Percentiles rank a stretch among this genome's conserved stretches.
phyloP scores from a whole-genome alignment of 2,888 invertebrate genomes.

The Archips crataeganus region DNA sequence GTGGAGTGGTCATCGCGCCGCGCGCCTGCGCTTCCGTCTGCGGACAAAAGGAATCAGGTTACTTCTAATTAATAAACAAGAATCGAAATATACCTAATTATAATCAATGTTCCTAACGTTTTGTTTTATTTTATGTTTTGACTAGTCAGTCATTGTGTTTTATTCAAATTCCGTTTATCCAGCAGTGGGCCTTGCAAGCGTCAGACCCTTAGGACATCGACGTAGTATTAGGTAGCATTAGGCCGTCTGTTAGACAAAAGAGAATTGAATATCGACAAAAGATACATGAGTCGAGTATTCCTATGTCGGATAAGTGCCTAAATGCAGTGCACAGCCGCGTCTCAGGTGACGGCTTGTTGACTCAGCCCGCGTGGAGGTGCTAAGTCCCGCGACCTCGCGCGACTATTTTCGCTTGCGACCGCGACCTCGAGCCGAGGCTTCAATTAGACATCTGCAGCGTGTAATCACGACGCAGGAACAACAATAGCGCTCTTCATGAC shows the following conservation, averaged over 20 bases:
- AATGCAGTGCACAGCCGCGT: neutral
- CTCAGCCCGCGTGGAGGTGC: neutral
- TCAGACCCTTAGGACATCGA: no score
- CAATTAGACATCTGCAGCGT: neutral
- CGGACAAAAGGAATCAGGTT: constrained; percentile 23
- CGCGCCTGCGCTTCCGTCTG: constrained; percentile 51
- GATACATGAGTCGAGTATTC: neutral
- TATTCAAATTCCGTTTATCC: no score
- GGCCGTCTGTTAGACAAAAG: no score
- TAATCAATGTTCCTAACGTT: no score
- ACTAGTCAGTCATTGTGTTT: no score
- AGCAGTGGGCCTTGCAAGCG: no score
- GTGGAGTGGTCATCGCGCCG: constrained; percentile 58
- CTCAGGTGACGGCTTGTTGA: neutral
- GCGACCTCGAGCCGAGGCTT: constrained; percentile 5
- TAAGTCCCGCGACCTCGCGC: neutral
- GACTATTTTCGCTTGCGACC: neutral
- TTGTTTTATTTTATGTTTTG: no score
- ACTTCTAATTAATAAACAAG: neutral
- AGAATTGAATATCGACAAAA: no score
- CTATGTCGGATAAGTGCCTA: neutral
- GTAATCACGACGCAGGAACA: neutral
- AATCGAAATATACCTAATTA: no score
- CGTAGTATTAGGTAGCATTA: no score
- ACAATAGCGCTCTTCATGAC: neutral